Evolutionary conservation across 2,797 vertebrate species (phyloP), one percentile per base, ranked within the genome.

Genomic region (Acanthis flammea): DNA sequence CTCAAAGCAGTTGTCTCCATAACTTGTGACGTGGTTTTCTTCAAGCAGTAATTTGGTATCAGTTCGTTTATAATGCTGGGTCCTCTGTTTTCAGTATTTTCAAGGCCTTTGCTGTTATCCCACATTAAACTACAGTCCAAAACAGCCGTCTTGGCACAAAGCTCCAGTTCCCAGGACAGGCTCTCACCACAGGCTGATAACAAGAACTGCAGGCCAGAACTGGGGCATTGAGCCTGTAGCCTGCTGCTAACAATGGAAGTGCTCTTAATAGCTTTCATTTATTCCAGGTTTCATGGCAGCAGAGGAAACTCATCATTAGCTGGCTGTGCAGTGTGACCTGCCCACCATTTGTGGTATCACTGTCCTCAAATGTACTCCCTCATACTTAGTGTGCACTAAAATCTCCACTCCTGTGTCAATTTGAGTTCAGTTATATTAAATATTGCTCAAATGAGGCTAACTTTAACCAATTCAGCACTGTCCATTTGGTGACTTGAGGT

Each of bases 331-430:
- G 28, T 2, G 0, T 35, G 66, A 47, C 33, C 37, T 71, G 67
- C 11, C 25, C 45, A 27, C 33, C 33, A 67, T 41, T 55, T 42
- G 19, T 19, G 1, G 0, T 17, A 75, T 23, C 0, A 0, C 27
- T 66, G 2, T 19, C 88, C 60, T 63, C 39, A 23, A 30, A 61
- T 3, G 13, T 31, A 39, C 15, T 66, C 10, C 19, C 14, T 47
- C 17, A 25, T 28, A 24, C 9, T 53, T 18, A 9, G 15, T 10
- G 30, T 45, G 27, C 55, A 42, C 22, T 42, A 42, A 78, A 53
- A 63, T 37, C 39, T 50, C 27, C 10, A 14, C 15, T 79, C 19
- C 39, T 27, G n/a, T 1, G 0, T 53, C 54, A 72, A 35, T 73
- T 17, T n/a, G 19, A 62, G 37, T 48, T 76, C 30, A 70, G 8